Percentiles rank a stretch among this genome's conserved stretches.
Evolutionary conservation across 2,113 vertebrate genomes (phyloP).

Genomic region (Passer domesticus): DNA sequence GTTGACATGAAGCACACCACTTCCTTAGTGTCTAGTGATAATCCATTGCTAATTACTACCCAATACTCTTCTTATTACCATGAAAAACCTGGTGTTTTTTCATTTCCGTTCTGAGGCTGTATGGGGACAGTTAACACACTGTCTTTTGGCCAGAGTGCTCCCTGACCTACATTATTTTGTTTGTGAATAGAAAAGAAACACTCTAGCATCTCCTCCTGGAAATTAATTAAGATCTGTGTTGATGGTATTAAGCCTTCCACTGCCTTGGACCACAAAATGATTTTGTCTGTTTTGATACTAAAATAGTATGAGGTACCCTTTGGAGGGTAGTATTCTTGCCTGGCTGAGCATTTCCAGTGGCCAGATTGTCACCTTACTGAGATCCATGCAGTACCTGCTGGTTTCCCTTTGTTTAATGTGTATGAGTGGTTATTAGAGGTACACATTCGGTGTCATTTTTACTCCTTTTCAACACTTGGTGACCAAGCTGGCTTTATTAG

Average conservation of each 20-base stretch:
- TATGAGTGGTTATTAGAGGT: neutral
- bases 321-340: neutral
- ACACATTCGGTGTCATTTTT: neutral
- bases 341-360: neutral
- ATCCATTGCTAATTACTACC: neutral
- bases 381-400: neutral
- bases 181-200: neutral
- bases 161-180: neutral
- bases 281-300: neutral
- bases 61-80: neutral
- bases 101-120: neutral
- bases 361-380: neutral
- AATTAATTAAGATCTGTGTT: neutral
- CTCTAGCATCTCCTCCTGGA: neutral
- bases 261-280: neutral
- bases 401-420: neutral
- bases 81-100: neutral
- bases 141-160: neutral
- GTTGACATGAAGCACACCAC: neutral
- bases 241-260: neutral
- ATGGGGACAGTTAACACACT: neutral
- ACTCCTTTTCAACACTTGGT: fast-evolving
- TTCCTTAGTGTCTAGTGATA: neutral
- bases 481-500: neutral
- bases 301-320: neutral